phyloP scores from a whole-genome alignment of 2,797 vertebrate genomes.

The Fistularia commersonii region DNA sequence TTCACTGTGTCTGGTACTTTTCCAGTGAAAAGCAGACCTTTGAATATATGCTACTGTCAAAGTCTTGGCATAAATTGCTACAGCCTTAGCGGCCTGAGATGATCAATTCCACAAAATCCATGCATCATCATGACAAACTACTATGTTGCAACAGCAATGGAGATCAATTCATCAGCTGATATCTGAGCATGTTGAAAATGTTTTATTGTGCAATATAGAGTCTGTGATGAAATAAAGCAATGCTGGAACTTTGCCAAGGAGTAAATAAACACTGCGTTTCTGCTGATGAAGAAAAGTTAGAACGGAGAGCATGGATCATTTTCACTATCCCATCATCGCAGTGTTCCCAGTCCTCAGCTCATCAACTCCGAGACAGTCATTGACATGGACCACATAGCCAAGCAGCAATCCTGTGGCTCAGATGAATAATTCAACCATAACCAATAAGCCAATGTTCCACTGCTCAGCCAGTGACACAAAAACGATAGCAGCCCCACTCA shows the following conservation, averaged over 20 bases:
- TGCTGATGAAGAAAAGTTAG: slow-evolving; percentile 54
- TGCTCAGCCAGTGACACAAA: slow-evolving; percentile 57
- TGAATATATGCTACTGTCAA: slow-evolving; percentile 38
- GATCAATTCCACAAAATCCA: slow-evolving; percentile 42
- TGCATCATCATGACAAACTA: slow-evolving; percentile 37
- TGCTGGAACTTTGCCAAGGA: slow-evolving; percentile 35
- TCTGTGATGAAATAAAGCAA: slow-evolving; percentile 28
- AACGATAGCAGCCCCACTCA: slow-evolving; percentile 57
- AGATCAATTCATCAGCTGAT: slow-evolving; percentile 55
- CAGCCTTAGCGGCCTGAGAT: slow-evolving; percentile 25
- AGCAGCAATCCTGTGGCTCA: slow-evolving; percentile 50
- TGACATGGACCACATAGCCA: slow-evolving; percentile 54
- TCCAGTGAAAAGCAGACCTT: slow-evolving; percentile 21
- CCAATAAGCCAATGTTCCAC: slow-evolving; percentile 61
- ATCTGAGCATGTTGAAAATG: slow-evolving; percentile 33
- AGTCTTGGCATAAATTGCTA: slow-evolving; percentile 32
- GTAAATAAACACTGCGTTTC: slow-evolving; percentile 34
- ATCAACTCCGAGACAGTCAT: slow-evolving; percentile 44
- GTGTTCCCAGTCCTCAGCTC: slow-evolving; percentile 24
- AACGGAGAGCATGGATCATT: slow-evolving; percentile 43
- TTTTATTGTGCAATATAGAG: slow-evolving; percentile 37
- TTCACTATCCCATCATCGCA: slow-evolving; percentile 20
- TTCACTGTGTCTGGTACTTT: slow-evolving; percentile 22
- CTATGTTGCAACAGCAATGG: slow-evolving; percentile 18
- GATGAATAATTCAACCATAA: slow-evolving; percentile 72